These are phyloP conservation scores for Tautogolabrus adspersus DNA, from an alignment of 2,113 vertebrate species.

Conservation along the genomic window DNA sequence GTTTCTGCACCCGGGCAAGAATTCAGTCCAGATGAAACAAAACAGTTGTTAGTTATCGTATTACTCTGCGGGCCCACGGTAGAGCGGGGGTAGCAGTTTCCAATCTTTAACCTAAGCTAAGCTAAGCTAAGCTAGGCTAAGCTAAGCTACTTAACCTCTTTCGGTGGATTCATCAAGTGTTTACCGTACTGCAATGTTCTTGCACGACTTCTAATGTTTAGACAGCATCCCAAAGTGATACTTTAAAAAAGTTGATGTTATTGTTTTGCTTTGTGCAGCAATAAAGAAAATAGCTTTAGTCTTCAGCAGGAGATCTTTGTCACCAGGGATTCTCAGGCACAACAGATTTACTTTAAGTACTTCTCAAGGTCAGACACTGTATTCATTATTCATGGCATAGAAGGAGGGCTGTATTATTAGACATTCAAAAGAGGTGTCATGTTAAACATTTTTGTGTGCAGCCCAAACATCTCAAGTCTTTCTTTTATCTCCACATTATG, in stretches of 20 bases:
- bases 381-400: neutral
- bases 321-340: neutral
- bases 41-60: too few species aligned
- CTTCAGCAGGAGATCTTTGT: neutral
- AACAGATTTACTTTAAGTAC: neutral
- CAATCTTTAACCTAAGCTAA: too few species aligned
- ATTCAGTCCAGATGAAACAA: too few species aligned
- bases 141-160: too few species aligned
- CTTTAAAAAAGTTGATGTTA: neutral
- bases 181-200: too few species aligned
- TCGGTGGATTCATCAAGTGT: too few species aligned
- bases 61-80: too few species aligned
- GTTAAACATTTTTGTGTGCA: constrained; percentile 6
- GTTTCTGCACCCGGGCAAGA: too few species aligned
- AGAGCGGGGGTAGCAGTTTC: too few species aligned
- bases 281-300: neutral
- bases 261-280: neutral
- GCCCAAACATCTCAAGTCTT: constrained; percentile 19
- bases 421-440: neutral
- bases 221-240: too few species aligned
- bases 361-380: neutral
- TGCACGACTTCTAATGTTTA: too few species aligned
- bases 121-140: too few species aligned
- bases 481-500: constrained; percentile 20
- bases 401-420: neutral